Base-by-base conservation (phyloP, 2,113 vertebrate species). In the Tympanuchus pallidicinctus region DNA sequence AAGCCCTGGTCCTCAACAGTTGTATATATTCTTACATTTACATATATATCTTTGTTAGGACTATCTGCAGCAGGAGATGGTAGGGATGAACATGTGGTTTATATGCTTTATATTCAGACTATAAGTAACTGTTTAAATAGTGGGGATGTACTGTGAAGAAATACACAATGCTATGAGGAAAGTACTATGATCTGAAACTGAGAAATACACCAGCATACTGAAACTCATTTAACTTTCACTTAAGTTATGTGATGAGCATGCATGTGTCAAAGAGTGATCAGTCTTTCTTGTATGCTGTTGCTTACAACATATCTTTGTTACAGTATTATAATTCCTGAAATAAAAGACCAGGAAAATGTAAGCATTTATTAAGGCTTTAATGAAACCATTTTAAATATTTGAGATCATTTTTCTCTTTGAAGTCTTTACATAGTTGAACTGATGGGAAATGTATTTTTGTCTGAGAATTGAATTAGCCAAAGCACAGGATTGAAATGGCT, bases 41-140 rank as follows among this genome's bases (percentile, higher is more conserved):
- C 64, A 30, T 89, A 74, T 56, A 42, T 42, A 70, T 82, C 34
- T 43, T 90, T 80, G 85, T 63, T 11, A 75, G 67, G 45, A 61
- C 76, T 90, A 38, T 27, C n/a, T 45, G 50, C 30, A 57, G 48
- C 77, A 28, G 52, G 48, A 86, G 8, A 61, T 32, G 60, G 59
- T 57, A 78, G 52, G 1, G 6, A 79, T 86, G 90, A 95, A 47
- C 72, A 63, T 85, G 36, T 78, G 69, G 65, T 57, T 81, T 45
- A 28, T 72, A 87, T 88, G 48, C 32, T 78, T 94, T 76, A 32
- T 56, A 18, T 73, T 63, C 14, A 48, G 52, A n/a, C 28, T 87
- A 45, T 73, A 81, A 88, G 60, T 80, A 91, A 73, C 73, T 56
- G 38, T 81, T 96, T 78, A 82, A 89, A 81, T 91, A 52, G 38